phyloP scores from a whole-genome alignment of 2,113 vertebrate species.

The Beaufortia kweichowensis region DNA sequence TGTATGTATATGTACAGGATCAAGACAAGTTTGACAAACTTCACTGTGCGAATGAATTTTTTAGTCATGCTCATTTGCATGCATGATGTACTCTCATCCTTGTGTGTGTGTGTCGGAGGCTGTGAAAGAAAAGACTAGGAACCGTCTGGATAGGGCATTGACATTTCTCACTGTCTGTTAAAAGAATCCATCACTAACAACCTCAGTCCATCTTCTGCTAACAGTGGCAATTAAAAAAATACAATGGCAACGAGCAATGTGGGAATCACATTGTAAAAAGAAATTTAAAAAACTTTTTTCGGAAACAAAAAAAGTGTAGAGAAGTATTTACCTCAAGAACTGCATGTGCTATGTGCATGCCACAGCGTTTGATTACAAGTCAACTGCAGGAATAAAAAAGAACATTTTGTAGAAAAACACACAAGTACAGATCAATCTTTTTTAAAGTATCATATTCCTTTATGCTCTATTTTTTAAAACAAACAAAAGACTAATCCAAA shows the following conservation, averaged over 20 bases:
- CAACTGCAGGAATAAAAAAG: slow-evolving; percentile 78
- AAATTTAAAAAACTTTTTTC: slow-evolving; percentile 62
- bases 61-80: slow-evolving; percentile 35
- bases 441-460: slow-evolving; percentile 78
- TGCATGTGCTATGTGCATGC: slow-evolving; percentile 87
- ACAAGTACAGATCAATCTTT: slow-evolving; percentile 77
- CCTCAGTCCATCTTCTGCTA: slow-evolving; percentile 62
- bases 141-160: slow-evolving; percentile 23
- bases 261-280: slow-evolving; percentile 70
- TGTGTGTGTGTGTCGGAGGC: neutral
- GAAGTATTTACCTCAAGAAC: slow-evolving; percentile 79
- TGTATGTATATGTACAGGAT: neutral
- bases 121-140: neutral
- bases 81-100: slow-evolving; percentile 18
- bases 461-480: slow-evolving; percentile 90
- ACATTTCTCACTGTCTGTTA: slow-evolving; percentile 58
- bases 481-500: slow-evolving; percentile 68
- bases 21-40: neutral
- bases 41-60: slow-evolving; percentile 21
- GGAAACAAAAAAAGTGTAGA: slow-evolving; percentile 68
- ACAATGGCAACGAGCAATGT: slow-evolving; percentile 75
- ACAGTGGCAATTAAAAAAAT: slow-evolving; percentile 69
- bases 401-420: slow-evolving; percentile 60
- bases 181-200: slow-evolving; percentile 65
- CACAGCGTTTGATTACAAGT: slow-evolving; percentile 79